phyloP scores from a whole-genome alignment of 2,888 invertebrate genomes.

The Anthrax anthrax region DNA sequence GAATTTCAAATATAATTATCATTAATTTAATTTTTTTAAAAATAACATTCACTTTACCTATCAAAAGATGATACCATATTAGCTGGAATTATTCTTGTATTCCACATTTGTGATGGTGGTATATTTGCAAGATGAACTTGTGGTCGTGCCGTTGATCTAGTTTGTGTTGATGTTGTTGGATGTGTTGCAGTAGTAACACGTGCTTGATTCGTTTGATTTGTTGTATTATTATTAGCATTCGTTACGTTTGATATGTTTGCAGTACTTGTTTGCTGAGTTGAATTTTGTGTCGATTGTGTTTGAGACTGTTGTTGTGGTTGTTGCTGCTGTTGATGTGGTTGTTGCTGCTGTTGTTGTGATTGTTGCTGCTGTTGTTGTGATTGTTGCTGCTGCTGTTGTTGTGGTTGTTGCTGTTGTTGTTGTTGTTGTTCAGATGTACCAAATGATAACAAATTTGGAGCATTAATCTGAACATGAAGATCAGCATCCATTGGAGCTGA shows the following conservation, averaged over 20 bases:
- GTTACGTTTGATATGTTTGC: background rate
- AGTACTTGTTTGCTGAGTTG: background rate
- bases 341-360: slow-evolving; percentile 21
- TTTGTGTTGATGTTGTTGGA: slow-evolving; percentile 56
- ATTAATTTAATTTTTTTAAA: too few species aligned
- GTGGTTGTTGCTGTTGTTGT: slow-evolving; percentile 6
- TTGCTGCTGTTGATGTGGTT: slow-evolving; percentile 31
- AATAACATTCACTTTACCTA: slow-evolving; percentile 14
- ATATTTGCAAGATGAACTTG: slow-evolving; percentile 49
- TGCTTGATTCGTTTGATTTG: slow-evolving; percentile 15
- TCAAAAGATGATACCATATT: slow-evolving; percentile 32
- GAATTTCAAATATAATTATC: background rate
- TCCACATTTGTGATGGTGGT: slow-evolving; percentile 34
- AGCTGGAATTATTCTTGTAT: slow-evolving; percentile 29
- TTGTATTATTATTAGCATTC: background rate
- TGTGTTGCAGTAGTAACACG: slow-evolving; percentile 51
- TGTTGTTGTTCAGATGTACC: slow-evolving; percentile 37
- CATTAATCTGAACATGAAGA: slow-evolving; percentile 30
- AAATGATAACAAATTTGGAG: slow-evolving; percentile 27
- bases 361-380: slow-evolving; percentile 13
- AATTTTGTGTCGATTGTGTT: background rate
- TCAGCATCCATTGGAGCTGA: slow-evolving; percentile 29
- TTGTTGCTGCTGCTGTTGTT: slow-evolving; percentile 19
- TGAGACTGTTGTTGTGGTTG: slow-evolving; percentile 30
- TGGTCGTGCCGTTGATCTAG: slow-evolving; percentile 51